phyloP scores from a whole-genome alignment of 92 coral and sea anemone genomes.

The Parazoanthus swiftii region DNA sequence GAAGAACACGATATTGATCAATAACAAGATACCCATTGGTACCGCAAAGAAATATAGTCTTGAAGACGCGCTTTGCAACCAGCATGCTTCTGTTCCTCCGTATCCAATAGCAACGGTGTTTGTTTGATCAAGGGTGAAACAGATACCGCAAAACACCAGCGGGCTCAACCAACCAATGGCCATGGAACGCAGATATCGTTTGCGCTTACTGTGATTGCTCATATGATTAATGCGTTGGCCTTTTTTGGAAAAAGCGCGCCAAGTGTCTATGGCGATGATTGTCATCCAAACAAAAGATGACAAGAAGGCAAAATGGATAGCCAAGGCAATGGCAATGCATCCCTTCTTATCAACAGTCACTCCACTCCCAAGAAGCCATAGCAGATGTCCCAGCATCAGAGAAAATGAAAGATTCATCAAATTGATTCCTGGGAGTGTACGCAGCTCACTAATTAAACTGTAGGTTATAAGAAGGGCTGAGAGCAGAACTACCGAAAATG shows the following conservation, averaged over 20 bases:
- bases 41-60: slow-evolving; percentile 48
- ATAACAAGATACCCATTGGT: slow-evolving; percentile 36
- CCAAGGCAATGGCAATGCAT: slow-evolving; percentile 43
- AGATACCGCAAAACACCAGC: slow-evolving; percentile 45
- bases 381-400: slow-evolving; percentile 42
- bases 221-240: slow-evolving; percentile 37
- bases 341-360: slow-evolving; percentile 21
- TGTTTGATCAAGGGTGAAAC: slow-evolving; percentile 55
- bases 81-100: slow-evolving; percentile 45
- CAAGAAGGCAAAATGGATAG: slow-evolving; percentile 51
- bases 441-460: slow-evolving; percentile 49
- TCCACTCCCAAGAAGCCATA: slow-evolving; percentile 56
- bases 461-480: slow-evolving; percentile 51
- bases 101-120: slow-evolving; percentile 26
- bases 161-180: slow-evolving; percentile 59
- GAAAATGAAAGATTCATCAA: slow-evolving; percentile 47
- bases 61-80: slow-evolving; percentile 47
- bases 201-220: slow-evolving; percentile 12
- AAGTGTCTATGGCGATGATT: slow-evolving; percentile 60
- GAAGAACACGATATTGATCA: slow-evolving; percentile 47
- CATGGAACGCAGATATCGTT: slow-evolving; percentile 31
- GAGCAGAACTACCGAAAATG: slow-evolving; percentile 45
- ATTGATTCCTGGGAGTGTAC: slow-evolving; percentile 59
- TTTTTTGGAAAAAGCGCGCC: slow-evolving; percentile 53
- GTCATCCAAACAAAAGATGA: slow-evolving; percentile 59